A percentile compares a stretch with the other conserved stretches of the same genome.
phyloP scores from a whole-genome alignment of 2,888 invertebrate species.

The Mythimna vitellina region DNA sequence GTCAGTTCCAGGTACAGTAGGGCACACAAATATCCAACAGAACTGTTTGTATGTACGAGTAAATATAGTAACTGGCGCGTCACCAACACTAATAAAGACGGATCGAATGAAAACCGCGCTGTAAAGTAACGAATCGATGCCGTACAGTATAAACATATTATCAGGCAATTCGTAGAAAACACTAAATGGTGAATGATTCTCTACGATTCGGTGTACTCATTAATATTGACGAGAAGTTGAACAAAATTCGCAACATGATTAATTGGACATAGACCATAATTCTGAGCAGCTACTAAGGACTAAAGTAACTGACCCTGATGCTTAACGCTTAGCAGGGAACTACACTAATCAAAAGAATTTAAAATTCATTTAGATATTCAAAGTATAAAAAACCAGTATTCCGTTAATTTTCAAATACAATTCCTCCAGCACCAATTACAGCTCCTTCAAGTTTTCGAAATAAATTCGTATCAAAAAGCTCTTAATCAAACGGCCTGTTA shows the following conservation, averaged over 20 bases:
- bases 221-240: neutral
- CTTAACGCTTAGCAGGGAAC: neutral
- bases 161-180: conserved; percentile 5
- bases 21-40: conserved; percentile 28
- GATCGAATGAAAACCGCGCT: conserved; percentile 34
- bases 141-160: neutral
- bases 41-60: conserved; percentile 22
- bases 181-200: neutral
- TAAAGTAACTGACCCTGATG: neutral
- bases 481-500: conserved; percentile 60
- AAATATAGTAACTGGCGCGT: conserved; percentile 34
- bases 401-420: conserved; percentile 29
- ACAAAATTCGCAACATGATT: neutral
- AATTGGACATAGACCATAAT: neutral
- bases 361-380: conserved; percentile 1
- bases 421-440: conserved; percentile 48
- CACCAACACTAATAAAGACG: conserved; percentile 47
- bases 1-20: conserved; percentile 26
- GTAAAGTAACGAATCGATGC: conserved; percentile 37
- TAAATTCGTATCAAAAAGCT: conserved; percentile 55
- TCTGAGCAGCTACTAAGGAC: neutral
- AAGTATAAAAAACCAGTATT: conserved; percentile 11
- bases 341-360: conserved; percentile 7
- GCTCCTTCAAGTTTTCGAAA: conserved; percentile 43
- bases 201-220: neutral